Evolutionary conservation across 2,888 invertebrate species (phyloP).

Genomic region (Bedellia somnulentella): DNA sequence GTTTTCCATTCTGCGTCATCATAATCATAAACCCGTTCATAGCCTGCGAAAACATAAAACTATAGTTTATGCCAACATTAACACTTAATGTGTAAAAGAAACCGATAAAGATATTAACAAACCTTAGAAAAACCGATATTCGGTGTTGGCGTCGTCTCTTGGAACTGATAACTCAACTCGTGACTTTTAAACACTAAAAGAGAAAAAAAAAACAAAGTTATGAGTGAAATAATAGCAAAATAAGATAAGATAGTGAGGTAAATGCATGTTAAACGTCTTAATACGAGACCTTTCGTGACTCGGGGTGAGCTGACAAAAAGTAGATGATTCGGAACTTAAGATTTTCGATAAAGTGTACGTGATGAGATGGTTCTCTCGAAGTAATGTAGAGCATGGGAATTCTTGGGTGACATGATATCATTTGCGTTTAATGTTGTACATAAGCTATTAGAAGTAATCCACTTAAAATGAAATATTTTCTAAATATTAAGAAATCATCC

Average conservation of each 20-base stretch:
- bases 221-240: slow-evolving; percentile 49
- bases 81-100: slow-evolving; percentile 21
- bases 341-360: slow-evolving; percentile 50
- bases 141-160: slow-evolving; percentile 73
- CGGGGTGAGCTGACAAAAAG: slow-evolving; percentile 47
- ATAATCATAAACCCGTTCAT: slow-evolving; percentile 97
- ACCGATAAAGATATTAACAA: too few relatives aligned
- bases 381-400: slow-evolving; percentile 48
- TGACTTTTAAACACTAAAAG: slow-evolving; percentile 87
- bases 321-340: too few relatives aligned
- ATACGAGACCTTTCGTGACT: slow-evolving; percentile 51
- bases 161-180: slow-evolving; percentile 67
- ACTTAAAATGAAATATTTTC: too few relatives aligned
- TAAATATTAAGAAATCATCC: too few relatives aligned
- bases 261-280: slow-evolving; percentile 60
- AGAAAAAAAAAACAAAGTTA: slow-evolving; percentile 55
- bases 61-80: slow-evolving; percentile 3
- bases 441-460: too few relatives aligned
- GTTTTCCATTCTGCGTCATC: slow-evolving; percentile 96
- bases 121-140: slow-evolving; percentile 94
- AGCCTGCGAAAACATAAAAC: slow-evolving; percentile 70
- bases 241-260: slow-evolving; percentile 54
- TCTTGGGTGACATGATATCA: too few relatives aligned
- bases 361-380: slow-evolving; percentile 39
- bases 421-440: too few relatives aligned